Percentiles rank a stretch among this genome's conserved stretches.
phyloP scores from a whole-genome alignment of 2,113 vertebrate genomes.

The Scolopax mira region DNA sequence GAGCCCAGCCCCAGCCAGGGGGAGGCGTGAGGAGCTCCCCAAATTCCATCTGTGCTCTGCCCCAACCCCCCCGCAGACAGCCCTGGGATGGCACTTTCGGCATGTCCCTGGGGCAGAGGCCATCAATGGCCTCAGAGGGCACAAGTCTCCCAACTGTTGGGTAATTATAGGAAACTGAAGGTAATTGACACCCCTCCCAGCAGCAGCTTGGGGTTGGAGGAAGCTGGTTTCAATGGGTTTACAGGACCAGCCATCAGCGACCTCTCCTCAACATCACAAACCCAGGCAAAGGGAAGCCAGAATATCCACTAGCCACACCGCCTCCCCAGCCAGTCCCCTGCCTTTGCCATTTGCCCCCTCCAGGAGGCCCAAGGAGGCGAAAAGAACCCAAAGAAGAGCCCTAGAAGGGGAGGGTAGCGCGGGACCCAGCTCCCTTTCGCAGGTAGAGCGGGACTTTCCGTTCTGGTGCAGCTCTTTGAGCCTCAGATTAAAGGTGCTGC shows the following conservation, averaged over 20 bases:
- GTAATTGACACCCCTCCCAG: accelerated
- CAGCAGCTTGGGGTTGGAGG: accelerated
- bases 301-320: accelerated
- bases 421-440: neutral
- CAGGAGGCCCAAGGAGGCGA: accelerated
- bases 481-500: neutral
- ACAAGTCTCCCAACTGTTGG: accelerated
- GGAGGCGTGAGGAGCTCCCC: neutral
- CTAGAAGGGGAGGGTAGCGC: accelerated
- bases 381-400: accelerated
- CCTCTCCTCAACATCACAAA: neutral
- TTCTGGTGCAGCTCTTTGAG: neutral
- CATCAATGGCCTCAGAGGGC: accelerated
- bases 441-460: neutral
- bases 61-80: accelerated
- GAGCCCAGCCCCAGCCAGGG: neutral
- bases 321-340: neutral
- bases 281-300: neutral
- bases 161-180: too few species aligned
- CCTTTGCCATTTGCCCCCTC: neutral
- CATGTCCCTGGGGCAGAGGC: neutral
- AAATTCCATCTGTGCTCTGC: accelerated
- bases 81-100: accelerated
- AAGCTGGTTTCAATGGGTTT: accelerated
- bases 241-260: accelerated